Percentiles rank a stretch among this genome's conserved stretches.
Evolutionary conservation across 2,113 vertebrate species (phyloP).

Genomic region (Salminus brasiliensis): DNA sequence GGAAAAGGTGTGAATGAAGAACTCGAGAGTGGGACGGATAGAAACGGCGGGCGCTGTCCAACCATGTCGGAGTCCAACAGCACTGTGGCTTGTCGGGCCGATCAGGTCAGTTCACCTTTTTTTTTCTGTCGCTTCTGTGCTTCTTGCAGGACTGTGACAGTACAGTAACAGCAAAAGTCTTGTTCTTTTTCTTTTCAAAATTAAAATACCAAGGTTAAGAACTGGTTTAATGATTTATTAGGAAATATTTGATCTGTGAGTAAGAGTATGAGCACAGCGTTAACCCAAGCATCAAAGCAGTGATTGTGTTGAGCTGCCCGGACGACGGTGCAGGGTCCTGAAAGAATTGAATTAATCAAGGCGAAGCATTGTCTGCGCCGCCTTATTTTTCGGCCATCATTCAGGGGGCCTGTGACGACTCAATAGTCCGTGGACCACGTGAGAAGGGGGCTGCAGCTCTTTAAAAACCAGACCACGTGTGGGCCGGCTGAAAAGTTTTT

Average conservation of each 20-base stretch:
- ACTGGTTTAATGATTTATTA: conserved; percentile 18
- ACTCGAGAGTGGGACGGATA: conserved; percentile 70
- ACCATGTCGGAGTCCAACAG: conserved; percentile 78
- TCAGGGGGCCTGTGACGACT: conserved; percentile 85
- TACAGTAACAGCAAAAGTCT: not conserved
- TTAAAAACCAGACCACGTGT: conserved; percentile 86
- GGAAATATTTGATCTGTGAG: not conserved
- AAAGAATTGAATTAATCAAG: conserved; percentile 89
- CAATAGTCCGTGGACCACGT: conserved; percentile 80
- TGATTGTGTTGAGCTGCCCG: conserved; percentile 82
- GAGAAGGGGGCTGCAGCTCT: conserved; percentile 78
- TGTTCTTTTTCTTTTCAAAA: not conserved
- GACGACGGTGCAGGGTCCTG: conserved; percentile 82
- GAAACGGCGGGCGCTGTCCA: conserved; percentile 73
- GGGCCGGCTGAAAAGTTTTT: conserved; percentile 81
- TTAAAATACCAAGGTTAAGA: not conserved
- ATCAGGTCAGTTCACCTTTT: conserved; percentile 77
- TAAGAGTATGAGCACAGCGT: conserved; percentile 59
- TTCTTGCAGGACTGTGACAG: not conserved
- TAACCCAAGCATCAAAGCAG: conserved; percentile 80
- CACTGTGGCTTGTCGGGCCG: conserved; percentile 68
- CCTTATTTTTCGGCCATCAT: conserved; percentile 84
- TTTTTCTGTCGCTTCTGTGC: conserved; percentile 5
- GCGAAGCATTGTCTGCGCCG: conserved; percentile 80
- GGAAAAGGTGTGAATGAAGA: conserved; percentile 81